Percentiles rank a stretch among this genome's conserved stretches.
These are phyloP conservation scores for Rhingia rostrata DNA, from an alignment of 2,888 invertebrate genomes.

Conservation along the genomic window DNA sequence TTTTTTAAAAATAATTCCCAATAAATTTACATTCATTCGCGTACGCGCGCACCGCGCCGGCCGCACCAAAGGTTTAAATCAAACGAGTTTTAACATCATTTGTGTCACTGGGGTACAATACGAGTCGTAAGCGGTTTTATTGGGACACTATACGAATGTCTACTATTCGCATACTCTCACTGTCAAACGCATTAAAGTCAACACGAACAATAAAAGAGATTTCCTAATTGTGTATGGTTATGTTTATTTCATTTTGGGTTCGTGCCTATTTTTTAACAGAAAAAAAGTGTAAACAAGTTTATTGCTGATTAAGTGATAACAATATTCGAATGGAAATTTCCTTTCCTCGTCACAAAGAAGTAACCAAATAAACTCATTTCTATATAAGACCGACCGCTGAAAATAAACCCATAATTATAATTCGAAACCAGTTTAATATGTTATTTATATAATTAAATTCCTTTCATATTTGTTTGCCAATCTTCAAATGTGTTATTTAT, in stretches of 20 bases:
- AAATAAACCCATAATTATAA: conserved; percentile 1
- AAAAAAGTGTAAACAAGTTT: conserved; percentile 49
- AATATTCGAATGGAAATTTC: conserved; percentile 67
- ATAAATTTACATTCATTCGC: conserved; percentile 22
- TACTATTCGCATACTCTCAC: neutral
- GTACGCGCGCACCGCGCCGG: neutral
- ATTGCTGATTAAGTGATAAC: conserved; percentile 65
- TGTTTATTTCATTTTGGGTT: neutral
- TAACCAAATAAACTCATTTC: neutral
- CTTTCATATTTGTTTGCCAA: neutral
- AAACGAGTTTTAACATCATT: conserved; percentile 67
- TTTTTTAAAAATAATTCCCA: conserved; percentile 41
- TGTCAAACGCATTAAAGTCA: conserved; percentile 1
- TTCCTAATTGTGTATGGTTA: neutral
- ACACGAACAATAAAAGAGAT: conserved; percentile 12
- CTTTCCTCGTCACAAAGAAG: conserved; percentile 23
- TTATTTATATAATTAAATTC: conserved; percentile 21
- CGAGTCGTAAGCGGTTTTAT: conserved; percentile 18
- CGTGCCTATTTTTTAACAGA: neutral
- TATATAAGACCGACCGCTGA: conserved; percentile 11
- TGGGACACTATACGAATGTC: conserved; percentile 7
- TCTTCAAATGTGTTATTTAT: conserved; percentile 15
- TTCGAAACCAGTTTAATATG: conserved; percentile 38
- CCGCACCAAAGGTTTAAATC: conserved; percentile 44
- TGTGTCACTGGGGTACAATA: conserved; percentile 68